Evolutionary conservation across 2,113 vertebrate species (phyloP), one percentile per base, ranked within the genome.

Genomic region (Cyprinodon brontotheroides): DNA sequence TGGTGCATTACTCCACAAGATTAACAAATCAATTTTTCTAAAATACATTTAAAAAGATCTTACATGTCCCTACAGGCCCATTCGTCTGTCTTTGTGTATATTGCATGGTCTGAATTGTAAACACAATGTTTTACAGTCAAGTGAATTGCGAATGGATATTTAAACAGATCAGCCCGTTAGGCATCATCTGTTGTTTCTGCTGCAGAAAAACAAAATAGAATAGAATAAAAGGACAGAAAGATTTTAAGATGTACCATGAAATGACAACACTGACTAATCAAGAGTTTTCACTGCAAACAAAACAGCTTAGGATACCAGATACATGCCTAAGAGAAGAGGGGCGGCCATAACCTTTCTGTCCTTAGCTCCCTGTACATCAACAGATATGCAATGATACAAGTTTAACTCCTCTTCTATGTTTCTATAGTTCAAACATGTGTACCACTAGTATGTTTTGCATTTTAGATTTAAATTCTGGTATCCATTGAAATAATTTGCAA

Each of bases 121-220:
- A 82, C 79, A 82, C 70, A 74, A 72, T 79, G 68, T 73, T 64
- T 79, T 66, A 29, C 68, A 78, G 74, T 50, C 36, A 12, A 77
- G 71, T 90, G 65, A 87, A 90, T 88, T 86, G 89, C 90, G 71
- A 65, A 91, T 90, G 84, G 43, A 72, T 89, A 83, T 89, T 84
- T 87, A 80, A 80, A 86, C 68, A 82, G 72, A 80, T 76, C 50
- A 22, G 67, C 61, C 62, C 79, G 73, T 69, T 41, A 36, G 81
- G 75, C 83, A 62, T 37, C 43, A 59, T 65, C 64, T 83, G 87
- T 88, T 76, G 36, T 79, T 82, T 81, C 63, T 77, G 45, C 63
- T 74, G 47, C 43, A 68, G 74, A 81, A 45, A 62, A 61, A 80
- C 37, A 60, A 65, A 74, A 41, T 22, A 68, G 67, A 76, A 48